A percentile compares a stretch with the other conserved stretches of the same genome.
Evolutionary conservation across 2,797 vertebrate genomes (phyloP).

Genomic region (Amblyraja radiata): DNA sequence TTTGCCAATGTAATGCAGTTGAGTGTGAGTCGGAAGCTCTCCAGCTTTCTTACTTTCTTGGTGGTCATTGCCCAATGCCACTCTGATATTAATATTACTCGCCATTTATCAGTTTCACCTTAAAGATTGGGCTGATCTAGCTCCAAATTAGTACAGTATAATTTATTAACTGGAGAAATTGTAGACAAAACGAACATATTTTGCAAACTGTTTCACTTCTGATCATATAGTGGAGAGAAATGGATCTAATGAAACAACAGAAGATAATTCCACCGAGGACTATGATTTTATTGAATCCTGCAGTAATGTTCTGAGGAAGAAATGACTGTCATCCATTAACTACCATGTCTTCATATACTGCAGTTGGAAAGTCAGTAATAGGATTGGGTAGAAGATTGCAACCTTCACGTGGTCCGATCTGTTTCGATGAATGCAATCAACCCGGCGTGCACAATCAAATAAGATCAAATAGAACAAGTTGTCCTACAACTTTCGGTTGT

Average conservation of each 20-base stretch:
- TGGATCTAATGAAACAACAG: background rate
- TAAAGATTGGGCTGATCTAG: background rate
- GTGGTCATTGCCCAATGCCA: background rate
- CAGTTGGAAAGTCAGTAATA: background rate
- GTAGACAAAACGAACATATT: background rate
- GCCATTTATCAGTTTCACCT: background rate
- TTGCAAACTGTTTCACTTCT: background rate
- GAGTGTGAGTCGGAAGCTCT: background rate
- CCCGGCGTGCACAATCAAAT: too few relatives aligned
- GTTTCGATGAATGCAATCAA: too few relatives aligned
- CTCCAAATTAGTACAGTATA: background rate
- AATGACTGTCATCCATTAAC: background rate
- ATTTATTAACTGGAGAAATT: background rate
- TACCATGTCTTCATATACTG: background rate
- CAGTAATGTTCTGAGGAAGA: background rate
- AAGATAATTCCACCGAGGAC: background rate
- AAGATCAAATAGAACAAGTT: too few relatives aligned
- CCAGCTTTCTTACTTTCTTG: background rate
- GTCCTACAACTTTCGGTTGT: too few relatives aligned
- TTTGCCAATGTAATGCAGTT: background rate
- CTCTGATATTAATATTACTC: background rate
- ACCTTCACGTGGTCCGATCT: too few relatives aligned
- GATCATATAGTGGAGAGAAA: background rate
- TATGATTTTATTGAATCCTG: background rate
- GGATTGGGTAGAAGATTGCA: too few relatives aligned